A percentile compares a stretch with the other conserved stretches of the same genome.
phyloP scores from a whole-genome alignment of 2,113 vertebrate species.

The Microtus richardsoni region DNA sequence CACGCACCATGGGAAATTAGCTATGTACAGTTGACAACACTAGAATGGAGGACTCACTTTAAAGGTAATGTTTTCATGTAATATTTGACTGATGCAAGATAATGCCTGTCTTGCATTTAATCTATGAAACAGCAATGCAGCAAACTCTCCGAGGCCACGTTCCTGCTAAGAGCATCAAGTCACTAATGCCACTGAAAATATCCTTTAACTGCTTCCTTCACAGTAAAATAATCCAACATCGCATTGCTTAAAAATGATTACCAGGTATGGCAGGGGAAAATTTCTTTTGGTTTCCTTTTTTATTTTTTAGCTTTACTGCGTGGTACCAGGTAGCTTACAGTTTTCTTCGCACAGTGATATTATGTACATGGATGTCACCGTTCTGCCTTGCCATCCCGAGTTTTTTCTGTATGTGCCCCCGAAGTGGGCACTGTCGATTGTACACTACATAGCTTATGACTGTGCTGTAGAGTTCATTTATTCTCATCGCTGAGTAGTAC shows the following conservation, averaged over 20 bases:
- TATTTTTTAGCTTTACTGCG: background rate
- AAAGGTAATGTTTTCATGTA: background rate
- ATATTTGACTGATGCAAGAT: background rate
- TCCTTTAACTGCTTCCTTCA: background rate
- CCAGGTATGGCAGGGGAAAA: background rate
- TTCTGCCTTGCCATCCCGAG: background rate
- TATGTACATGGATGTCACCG: background rate
- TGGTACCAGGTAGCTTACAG: background rate
- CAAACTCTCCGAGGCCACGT: background rate
- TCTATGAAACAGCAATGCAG: background rate
- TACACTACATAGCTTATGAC: background rate
- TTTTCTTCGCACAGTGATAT: background rate
- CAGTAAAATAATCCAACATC: background rate
- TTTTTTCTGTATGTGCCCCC: background rate
- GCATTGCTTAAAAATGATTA: background rate
- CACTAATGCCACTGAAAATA: background rate
- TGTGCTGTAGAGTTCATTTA: background rate
- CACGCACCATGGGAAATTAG: background rate
- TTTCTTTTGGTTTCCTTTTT: background rate
- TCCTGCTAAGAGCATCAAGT: background rate
- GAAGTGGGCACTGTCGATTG: background rate
- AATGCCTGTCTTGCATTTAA: background rate
- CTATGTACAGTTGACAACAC: background rate
- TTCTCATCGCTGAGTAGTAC: slow-evolving; percentile 25
- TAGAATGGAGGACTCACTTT: background rate